A percentile compares a stretch with the other conserved stretches of the same genome.
phyloP scores from a whole-genome alignment of 2,797 vertebrate genomes.

The Hephaestus fuliginosus region DNA sequence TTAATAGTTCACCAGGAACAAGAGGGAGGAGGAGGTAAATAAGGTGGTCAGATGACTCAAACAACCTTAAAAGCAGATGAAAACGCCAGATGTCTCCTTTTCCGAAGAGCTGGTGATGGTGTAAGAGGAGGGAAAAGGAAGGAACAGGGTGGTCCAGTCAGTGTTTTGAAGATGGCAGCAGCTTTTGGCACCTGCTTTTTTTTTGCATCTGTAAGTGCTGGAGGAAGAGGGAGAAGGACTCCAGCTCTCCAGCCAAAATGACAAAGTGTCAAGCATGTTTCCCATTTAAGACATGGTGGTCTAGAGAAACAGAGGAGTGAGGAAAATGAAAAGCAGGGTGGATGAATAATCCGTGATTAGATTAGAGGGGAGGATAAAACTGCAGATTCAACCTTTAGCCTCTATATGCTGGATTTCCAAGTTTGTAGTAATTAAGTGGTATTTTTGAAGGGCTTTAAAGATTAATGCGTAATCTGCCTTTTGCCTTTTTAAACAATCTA shows the following conservation, averaged over 20 bases:
- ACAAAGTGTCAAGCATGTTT: too few relatives aligned
- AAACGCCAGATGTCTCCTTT: conserved; percentile 2
- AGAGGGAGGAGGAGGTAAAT: background rate
- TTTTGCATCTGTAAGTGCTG: background rate
- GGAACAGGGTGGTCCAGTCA: conserved; percentile 1
- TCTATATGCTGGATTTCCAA: background rate
- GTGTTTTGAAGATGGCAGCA: conserved; percentile 17
- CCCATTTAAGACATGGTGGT: too few relatives aligned
- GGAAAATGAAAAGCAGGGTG: too few relatives aligned
- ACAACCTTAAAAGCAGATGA: background rate
- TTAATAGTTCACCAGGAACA: background rate
- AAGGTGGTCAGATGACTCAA: background rate
- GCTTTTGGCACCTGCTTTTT: background rate
- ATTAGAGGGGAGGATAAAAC: background rate
- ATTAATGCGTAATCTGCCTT: background rate
- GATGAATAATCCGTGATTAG: too few relatives aligned
- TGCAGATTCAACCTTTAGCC: background rate
- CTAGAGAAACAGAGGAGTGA: too few relatives aligned
- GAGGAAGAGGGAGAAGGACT: background rate
- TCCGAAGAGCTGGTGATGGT: conserved; percentile 1
- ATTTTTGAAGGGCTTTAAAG: background rate
- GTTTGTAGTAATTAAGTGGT: background rate
- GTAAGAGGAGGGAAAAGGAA: background rate
- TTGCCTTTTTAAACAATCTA: background rate
- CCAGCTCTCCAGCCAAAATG: too few relatives aligned